Percentiles rank a stretch among this genome's conserved stretches.
Conservation (phyloP, 2,888 invertebrate species). For the Carabus problematicus region DNA sequence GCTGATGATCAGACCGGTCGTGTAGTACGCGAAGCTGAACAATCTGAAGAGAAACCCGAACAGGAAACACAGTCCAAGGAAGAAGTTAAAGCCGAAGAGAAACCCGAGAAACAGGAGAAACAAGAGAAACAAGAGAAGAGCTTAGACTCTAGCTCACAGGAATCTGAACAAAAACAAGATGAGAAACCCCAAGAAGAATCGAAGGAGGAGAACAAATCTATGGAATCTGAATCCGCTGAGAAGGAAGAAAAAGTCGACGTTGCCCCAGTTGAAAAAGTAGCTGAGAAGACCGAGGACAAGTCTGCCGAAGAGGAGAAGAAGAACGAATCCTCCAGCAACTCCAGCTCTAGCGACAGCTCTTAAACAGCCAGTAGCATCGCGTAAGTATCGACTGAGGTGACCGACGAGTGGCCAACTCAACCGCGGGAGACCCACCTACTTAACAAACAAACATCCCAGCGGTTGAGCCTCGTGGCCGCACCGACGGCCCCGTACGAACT, state of each 20-base stretch:
- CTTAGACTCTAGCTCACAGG: constrained; percentile 32
- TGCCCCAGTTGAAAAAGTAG: constrained; percentile 23
- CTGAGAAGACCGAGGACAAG: constrained; percentile 55
- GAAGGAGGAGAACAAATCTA: constrained; percentile 46
- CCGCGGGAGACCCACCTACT: constrained; percentile 49
- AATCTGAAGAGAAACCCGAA: constrained; percentile 33
- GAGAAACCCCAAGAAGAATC: constrained; percentile 40
- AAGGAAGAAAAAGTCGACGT: constrained; percentile 18
- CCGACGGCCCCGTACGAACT: constrained; percentile 54
- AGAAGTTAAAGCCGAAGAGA: constrained; percentile 41
- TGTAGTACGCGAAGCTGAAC: constrained; percentile 39
- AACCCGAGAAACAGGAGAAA: constrained; percentile 46
- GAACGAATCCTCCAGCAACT: constrained; percentile 45
- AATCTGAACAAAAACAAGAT: constrained; percentile 43
- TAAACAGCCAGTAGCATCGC: constrained; percentile 40
- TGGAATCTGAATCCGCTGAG: constrained; percentile 32
- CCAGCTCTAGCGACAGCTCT: constrained; percentile 43
- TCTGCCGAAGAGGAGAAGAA: constrained; percentile 55
- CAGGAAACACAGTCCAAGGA: constrained; percentile 19
- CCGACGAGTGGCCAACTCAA: constrained; percentile 49
- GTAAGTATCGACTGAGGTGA: constrained; percentile 46
- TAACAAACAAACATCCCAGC: constrained; percentile 56
- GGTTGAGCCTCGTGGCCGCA: constrained; percentile 55
- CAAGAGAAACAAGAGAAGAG: constrained; percentile 43
- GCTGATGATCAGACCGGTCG: constrained; percentile 22